phyloP scores from a whole-genome alignment of 2,797 vertebrate species.

The Poeciliopsis infans region DNA sequence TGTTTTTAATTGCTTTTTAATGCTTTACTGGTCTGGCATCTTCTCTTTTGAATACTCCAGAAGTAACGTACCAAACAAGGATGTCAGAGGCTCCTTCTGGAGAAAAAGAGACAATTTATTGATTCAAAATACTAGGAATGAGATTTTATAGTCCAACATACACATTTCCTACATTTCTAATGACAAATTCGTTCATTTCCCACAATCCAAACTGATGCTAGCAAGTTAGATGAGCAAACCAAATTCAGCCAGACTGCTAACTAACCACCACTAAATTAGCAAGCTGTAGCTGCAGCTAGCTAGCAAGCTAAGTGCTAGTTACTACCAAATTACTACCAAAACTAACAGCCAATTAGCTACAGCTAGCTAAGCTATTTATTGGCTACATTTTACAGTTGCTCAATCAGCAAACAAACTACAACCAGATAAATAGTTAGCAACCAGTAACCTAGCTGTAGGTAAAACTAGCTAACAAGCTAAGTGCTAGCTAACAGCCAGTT shows the following conservation, averaged over 20 bases:
- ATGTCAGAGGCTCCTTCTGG: no score
- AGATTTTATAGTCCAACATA: no score
- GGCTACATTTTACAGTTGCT: background rate
- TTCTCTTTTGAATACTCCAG: background rate
- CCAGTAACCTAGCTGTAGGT: background rate
- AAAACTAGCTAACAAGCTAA: background rate
- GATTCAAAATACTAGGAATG: no score
- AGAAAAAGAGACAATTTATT: no score
- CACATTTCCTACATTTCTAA: no score
- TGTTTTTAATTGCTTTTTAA: background rate
- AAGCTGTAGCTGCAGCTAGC: background rate
- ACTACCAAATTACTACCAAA: background rate
- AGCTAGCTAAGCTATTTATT: no score
- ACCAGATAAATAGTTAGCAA: background rate
- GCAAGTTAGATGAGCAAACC: no score
- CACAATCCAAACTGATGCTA: no score
- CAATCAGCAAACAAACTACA: background rate
- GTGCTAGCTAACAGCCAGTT: background rate
- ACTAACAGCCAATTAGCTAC: background rate
- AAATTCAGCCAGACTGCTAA: background rate
- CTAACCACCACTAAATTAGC: background rate
- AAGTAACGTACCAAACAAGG: background rate
- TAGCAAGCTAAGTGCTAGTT: background rate
- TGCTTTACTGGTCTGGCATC: background rate
- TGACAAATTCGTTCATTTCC: no score